These are phyloP conservation scores for Sorex fumeus DNA, from an alignment of 2,113 vertebrate genomes.

Conservation along the genomic window DNA sequence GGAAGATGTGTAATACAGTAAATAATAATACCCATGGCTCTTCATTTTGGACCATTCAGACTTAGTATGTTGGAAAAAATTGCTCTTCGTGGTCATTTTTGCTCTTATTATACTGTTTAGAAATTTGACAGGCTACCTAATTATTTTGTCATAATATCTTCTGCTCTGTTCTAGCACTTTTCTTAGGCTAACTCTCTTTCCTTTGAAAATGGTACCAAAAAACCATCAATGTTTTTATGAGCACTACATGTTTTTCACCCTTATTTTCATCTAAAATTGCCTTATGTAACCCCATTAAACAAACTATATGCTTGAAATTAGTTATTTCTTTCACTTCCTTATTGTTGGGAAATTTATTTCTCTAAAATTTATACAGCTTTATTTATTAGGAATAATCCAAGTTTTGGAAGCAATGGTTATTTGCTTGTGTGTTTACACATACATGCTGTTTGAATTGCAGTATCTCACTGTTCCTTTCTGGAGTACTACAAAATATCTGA, in stretches of 20 bases:
- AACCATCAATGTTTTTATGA: not conserved
- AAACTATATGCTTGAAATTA: not conserved
- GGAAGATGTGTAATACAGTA: not conserved
- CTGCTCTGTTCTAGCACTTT: not conserved
- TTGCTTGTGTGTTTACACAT: not conserved
- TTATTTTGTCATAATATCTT: not conserved
- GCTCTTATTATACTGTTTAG: not conserved
- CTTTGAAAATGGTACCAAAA: not conserved
- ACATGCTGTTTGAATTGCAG: not conserved
- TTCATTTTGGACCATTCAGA: conserved; percentile 11
- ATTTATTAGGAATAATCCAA: not conserved
- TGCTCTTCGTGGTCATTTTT: not conserved
- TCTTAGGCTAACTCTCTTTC: not conserved
- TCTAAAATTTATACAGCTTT: not conserved
- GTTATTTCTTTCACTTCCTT: conserved; percentile 8
- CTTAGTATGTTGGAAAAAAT: not conserved
- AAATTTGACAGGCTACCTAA: not conserved
- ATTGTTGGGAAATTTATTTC: conserved; percentile 16
- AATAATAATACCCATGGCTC: not conserved
- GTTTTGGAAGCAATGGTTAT: not conserved
- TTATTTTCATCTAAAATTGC: not conserved
- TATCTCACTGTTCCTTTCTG: not conserved
- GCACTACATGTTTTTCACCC: not conserved
- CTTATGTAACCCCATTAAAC: conserved; percentile 5
- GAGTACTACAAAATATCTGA: not conserved